Percentiles rank a stretch among this genome's conserved stretches.
Conservation (phyloP, 64 coral and sea anemone genomes). For the Pachyseris speciosa region DNA sequence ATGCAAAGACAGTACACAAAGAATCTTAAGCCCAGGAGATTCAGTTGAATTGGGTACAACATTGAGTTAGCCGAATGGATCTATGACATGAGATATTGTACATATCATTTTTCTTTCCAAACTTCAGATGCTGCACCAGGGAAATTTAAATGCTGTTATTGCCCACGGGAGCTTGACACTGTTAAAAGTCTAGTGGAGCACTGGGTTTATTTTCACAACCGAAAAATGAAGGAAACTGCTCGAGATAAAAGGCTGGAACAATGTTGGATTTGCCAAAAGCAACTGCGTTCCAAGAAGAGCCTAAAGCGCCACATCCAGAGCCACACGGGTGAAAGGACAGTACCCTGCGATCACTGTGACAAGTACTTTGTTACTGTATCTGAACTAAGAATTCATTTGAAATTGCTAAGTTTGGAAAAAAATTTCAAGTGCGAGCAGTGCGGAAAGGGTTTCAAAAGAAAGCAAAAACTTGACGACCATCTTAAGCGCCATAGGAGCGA, state of each 20-base stretch:
- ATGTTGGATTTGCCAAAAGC: background rate
- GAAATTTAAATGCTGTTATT: background rate
- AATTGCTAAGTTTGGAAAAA: background rate
- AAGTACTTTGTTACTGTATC: background rate
- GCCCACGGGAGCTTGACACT: background rate
- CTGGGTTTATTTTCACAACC: background rate
- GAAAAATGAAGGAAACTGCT: background rate
- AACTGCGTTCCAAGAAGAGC: background rate
- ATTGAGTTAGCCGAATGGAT: no score
- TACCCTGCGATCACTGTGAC: constrained; percentile 6
- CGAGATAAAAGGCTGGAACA: background rate
- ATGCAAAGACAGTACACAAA: no score
- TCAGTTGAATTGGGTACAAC: no score
- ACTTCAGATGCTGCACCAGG: background rate
- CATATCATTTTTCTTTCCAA: background rate
- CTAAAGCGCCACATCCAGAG: background rate
- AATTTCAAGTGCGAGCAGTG: constrained; percentile 23
- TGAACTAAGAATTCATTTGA: background rate
- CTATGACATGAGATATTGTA: no score
- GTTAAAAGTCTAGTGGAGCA: background rate
- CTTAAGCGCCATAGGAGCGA: background rate
- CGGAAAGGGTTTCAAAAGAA: background rate
- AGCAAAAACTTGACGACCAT: background rate
- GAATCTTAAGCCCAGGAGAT: no score
- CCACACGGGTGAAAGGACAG: background rate